These are phyloP conservation scores for Neelides sp. DNA, from an alignment of 1,140 invertebrate genomes.

Conservation along the genomic window DNA sequence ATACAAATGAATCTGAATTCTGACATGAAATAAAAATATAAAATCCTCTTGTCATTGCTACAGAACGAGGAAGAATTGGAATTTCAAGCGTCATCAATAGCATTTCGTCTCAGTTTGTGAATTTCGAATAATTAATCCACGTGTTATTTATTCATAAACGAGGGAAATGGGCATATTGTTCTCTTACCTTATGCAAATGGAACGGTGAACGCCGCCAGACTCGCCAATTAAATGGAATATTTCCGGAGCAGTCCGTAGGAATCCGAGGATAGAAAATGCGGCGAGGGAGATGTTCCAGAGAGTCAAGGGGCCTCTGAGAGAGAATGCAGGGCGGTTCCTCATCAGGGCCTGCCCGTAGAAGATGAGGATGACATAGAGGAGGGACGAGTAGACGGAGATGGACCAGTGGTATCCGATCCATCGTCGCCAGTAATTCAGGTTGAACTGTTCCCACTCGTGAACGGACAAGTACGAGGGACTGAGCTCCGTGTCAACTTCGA, in stretches of 20 bases:
- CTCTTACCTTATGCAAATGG: too few relatives aligned
- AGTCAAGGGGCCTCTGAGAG: not conserved
- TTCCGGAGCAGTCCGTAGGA: conserved; percentile 12
- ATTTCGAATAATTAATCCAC: too few relatives aligned
- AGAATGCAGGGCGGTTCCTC: conserved; percentile 9
- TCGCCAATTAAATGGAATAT: too few relatives aligned
- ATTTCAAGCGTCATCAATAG: too few relatives aligned
- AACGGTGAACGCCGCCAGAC: too few relatives aligned
- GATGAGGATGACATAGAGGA: conserved; percentile 13
- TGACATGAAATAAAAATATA: too few relatives aligned
- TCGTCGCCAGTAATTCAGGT: not conserved
- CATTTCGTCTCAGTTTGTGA: too few relatives aligned
- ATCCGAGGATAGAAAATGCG: conserved; percentile 3
- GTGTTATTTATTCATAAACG: too few relatives aligned
- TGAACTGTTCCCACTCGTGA: conserved; percentile 2
- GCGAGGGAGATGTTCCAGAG: conserved; percentile 5
- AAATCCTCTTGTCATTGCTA: too few relatives aligned
- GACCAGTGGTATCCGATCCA: conserved; percentile 16
- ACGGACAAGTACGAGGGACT: conserved; percentile 21
- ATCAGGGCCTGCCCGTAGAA: conserved; percentile 5
- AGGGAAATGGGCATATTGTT: too few relatives aligned
- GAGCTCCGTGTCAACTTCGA: conserved; percentile 14
- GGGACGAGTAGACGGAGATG: conserved; percentile 7
- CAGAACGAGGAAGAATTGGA: too few relatives aligned
- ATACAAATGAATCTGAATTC: too few relatives aligned